A percentile compares a stretch with the other conserved stretches of the same genome.
Conservation (phyloP, 1,140 invertebrate genomes). For the Pseudoatta argentina region DNA sequence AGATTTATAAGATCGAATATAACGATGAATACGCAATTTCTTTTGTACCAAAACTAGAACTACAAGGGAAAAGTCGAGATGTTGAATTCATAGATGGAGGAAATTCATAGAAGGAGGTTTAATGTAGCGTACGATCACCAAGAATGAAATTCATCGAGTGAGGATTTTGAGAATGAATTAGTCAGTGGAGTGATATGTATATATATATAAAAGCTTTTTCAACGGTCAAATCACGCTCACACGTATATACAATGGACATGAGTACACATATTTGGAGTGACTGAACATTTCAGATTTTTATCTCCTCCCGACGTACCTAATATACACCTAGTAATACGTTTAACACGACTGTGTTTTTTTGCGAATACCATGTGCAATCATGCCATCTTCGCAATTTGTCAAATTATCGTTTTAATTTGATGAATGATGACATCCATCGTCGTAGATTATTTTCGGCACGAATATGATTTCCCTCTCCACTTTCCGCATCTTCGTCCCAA, state of each 20-base stretch:
- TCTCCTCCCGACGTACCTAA: slow-evolving; percentile 28
- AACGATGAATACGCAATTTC: background rate
- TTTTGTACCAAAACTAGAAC: background rate
- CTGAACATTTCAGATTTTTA: slow-evolving; percentile 49
- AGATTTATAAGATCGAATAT: background rate
- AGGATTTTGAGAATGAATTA: slow-evolving; percentile 53
- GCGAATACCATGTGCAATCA: slow-evolving; percentile 2
- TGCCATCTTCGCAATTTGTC: background rate
- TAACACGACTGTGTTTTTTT: background rate
- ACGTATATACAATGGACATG: slow-evolving; percentile 1
- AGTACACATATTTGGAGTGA: slow-evolving; percentile 66
- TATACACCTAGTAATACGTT: slow-evolving; percentile 28
- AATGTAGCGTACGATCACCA: background rate
- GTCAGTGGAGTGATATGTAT: background rate
- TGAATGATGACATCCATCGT: background rate
- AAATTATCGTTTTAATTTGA: slow-evolving; percentile 21
- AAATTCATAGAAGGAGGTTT: slow-evolving; percentile 9
- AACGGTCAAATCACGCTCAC: slow-evolving; percentile 74
- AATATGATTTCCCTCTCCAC: slow-evolving; percentile 2
- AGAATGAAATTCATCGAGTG: slow-evolving; percentile 39
- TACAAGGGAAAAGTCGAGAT: slow-evolving; percentile 8
- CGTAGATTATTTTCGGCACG: slow-evolving; percentile 45
- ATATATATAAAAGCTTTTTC: slow-evolving; percentile 54
- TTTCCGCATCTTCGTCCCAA: background rate
- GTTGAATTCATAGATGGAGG: too few relatives aligned